Evolutionary conservation across 2,113 vertebrate species (phyloP).

Genomic region (Prolemur simus): DNA sequence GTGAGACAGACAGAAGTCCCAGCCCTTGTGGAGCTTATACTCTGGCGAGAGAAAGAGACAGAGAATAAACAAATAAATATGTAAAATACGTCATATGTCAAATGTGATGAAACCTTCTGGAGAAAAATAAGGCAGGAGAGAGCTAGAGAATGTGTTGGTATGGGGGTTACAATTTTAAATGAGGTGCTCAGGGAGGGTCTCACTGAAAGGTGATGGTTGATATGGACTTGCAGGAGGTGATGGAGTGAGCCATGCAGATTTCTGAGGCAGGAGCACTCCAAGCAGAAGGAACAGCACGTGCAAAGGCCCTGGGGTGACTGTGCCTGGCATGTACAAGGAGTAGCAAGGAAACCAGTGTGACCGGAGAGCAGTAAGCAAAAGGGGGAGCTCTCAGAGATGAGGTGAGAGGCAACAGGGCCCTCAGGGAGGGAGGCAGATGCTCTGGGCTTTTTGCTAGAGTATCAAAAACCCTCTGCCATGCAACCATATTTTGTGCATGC

Average conservation of each 20-base stretch:
- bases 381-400: not conserved
- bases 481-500: not conserved
- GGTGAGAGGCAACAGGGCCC: not conserved
- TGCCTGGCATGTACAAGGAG: not conserved
- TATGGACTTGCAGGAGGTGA: not conserved
- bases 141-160: not conserved
- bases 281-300: not conserved
- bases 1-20: not conserved
- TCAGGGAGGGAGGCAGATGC: not conserved
- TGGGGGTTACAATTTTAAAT: not conserved
- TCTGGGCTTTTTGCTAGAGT: not conserved
- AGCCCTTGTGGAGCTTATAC: not conserved
- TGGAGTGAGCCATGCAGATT: not conserved
- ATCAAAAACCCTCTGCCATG: not conserved
- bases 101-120: not conserved
- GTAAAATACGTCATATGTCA: not conserved
- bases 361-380: not conserved
- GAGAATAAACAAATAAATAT: not conserved
- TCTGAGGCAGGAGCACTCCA: not conserved
- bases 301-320: not conserved
- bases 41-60: not conserved
- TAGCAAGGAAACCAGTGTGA: not conserved
- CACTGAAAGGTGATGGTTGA: not conserved
- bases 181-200: not conserved
- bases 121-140: not conserved